phyloP scores from a whole-genome alignment of 2,797 vertebrate genomes.

The Synanceia verrucosa region DNA sequence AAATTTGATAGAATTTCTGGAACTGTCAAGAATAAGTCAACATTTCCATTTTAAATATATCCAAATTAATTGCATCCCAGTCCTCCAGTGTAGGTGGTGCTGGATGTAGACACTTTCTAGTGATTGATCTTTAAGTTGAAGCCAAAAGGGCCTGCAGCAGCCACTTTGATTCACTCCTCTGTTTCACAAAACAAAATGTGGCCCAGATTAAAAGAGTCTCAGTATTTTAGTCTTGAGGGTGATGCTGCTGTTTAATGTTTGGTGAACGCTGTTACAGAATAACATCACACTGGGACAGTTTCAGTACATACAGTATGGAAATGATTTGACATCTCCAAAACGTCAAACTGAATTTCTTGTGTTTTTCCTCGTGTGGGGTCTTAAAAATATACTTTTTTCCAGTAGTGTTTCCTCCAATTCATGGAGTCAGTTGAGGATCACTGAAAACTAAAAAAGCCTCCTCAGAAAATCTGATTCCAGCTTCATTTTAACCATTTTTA shows the following conservation, averaged over 20 bases:
- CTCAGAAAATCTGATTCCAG: neutral
- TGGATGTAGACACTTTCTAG: neutral
- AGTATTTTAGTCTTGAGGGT: neutral
- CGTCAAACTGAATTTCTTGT: neutral
- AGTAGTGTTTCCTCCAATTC: neutral
- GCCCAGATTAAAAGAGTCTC: neutral
- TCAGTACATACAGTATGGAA: neutral
- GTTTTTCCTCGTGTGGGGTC: neutral
- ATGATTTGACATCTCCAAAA: neutral
- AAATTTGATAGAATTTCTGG: neutral
- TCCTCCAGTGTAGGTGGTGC: neutral
- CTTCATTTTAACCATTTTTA: neutral
- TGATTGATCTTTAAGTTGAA: neutral
- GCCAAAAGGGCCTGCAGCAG: neutral
- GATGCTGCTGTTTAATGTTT: neutral
- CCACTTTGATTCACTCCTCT: neutral
- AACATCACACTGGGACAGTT: neutral
- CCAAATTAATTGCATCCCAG: neutral
- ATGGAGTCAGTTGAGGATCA: neutral
- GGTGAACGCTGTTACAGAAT: neutral
- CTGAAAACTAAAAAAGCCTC: neutral
- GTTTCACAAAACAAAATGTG: neutral
- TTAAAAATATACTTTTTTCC: neutral
- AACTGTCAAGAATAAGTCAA: neutral
- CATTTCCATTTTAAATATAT: slow-evolving; percentile 9